Percentiles rank a stretch among this genome's conserved stretches.
phyloP scores from a whole-genome alignment of 2,797 vertebrate species.

The Gallinago solitaria region DNA sequence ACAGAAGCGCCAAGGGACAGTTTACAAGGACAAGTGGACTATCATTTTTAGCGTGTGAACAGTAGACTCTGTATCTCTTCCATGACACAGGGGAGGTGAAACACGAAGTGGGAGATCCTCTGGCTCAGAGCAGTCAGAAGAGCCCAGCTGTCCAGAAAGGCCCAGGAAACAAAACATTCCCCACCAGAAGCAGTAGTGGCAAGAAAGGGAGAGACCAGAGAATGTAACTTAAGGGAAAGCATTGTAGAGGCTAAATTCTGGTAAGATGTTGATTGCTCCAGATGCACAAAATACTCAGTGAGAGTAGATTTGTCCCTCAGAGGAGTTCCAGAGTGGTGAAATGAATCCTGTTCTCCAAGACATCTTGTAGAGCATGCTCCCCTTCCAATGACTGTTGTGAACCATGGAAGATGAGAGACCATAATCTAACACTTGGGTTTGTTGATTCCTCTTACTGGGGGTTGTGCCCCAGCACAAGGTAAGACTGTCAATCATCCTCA shows the following conservation, averaged over 20 bases:
- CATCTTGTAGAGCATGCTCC: not conserved
- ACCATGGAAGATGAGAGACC: not conserved
- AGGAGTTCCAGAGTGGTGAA: not conserved
- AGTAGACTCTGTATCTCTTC: not conserved
- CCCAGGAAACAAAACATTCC: not conserved
- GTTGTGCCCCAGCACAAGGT: not conserved
- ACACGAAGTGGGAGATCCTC: not conserved
- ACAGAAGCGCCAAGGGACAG: not conserved
- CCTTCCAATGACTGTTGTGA: not conserved
- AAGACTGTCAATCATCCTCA: not conserved
- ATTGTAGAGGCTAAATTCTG: not conserved
- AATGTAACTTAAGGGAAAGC: not conserved
- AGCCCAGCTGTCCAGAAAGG: not conserved
- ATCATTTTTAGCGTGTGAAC: not conserved
- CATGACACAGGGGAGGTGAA: not conserved
- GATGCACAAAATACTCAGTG: not conserved
- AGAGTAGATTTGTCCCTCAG: not conserved
- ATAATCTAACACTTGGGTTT: not conserved
- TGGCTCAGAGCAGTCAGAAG: not conserved
- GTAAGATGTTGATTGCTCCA: not conserved
- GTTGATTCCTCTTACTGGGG: not conserved
- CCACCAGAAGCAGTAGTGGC: not conserved
- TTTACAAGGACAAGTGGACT: not conserved
- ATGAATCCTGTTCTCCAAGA: not conserved
- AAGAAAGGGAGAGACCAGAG: not conserved